Base-by-base conservation (phyloP, 1,140 invertebrate genomes). In the Drosophila paulistorum region DNA sequence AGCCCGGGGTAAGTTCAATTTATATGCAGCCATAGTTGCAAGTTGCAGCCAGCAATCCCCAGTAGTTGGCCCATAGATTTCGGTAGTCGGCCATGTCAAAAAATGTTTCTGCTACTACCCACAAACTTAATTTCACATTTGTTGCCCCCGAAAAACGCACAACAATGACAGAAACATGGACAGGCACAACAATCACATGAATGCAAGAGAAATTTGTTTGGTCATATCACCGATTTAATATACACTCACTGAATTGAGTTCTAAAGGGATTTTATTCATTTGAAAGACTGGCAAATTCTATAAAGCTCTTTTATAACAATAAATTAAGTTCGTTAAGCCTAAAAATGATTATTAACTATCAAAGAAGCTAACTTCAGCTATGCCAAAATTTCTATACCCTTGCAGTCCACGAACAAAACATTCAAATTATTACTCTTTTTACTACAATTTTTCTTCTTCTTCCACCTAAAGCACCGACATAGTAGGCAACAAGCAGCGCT, bases 81-180 rank as follows among this genome's bases (percentile, higher is more conserved):
- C 42, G 61, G 13, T 54, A 76, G 42, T 76, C 71, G 83, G 54
- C 66, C 82, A 79, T 76, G 68, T 85, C 71, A 77, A 71, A 79
- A 65, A 62, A 68, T 68, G 61, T 54, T 62, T 61, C 57, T 64
- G 61, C 23, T 39, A 13, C 37, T 39, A 13, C 59, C 68, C 65
- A 65, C 77, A 85, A 73, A 84, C 65, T 75, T 81, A 69, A 65
- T 74, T 77, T 77, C 74, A 55, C 55, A 79, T 30, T 30, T 30
- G 30, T 30, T 86, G 76, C 74, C 82, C 79, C 65, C 76, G 69
- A 80, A 76, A 71, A 30, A 30, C 30, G 6, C 54, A 30, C 65
- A 67, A 62, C 26, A 23, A 14, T 9, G 41, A 26, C 67, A 45
- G 10, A 20, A 51, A 51, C 20, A 11, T 23, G 17, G n/a, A 51